These are phyloP conservation scores for Drosophila malerkotliana DNA, from an alignment of 1,140 invertebrate genomes.

Conservation along the genomic window DNA sequence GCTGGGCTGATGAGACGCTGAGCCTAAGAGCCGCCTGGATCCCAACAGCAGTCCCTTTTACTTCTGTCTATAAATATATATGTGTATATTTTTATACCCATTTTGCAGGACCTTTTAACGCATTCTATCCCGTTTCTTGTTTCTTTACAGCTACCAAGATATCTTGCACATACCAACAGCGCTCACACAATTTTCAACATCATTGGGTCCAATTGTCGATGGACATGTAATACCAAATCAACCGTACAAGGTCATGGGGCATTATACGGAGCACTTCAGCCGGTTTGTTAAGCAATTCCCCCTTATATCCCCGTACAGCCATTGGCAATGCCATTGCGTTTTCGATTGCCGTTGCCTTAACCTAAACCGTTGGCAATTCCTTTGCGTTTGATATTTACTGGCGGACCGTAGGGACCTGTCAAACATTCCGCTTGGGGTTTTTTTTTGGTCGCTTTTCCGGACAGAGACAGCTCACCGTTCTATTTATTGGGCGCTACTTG, in stretches of 20 bases:
- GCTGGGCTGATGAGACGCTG: conserved; percentile 3
- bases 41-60: conserved; percentile 6
- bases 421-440: conserved; percentile 41
- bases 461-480: conserved; percentile 22
- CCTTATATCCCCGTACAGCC: conserved; percentile 15
- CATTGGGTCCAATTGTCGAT: conserved; percentile 93
- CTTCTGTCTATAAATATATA: conserved; percentile 8
- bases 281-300: conserved; percentile 81
- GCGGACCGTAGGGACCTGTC: conserved; percentile 44
- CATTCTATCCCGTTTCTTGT: conserved; percentile 58
- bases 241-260: conserved; percentile 89
- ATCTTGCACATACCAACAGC: conserved; percentile 88
- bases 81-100: conserved; percentile 57
- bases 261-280: conserved; percentile 89
- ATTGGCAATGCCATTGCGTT: conserved; percentile 27
- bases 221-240: conserved; percentile 92
- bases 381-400: conserved; percentile 60
- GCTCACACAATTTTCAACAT: conserved; percentile 88
- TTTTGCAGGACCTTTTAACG: conserved; percentile 63
- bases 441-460: conserved; percentile 20
- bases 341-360: conserved; percentile 19
- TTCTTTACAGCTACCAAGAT: conserved; percentile 87
- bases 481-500: conserved; percentile 78
- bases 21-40: conserved; percentile 5
- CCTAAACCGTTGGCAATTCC: conserved; percentile 28